Percentiles rank a stretch among this genome's conserved stretches.
Conservation (phyloP, 2,888 invertebrate species). For the Synanthedon myopaeformis region DNA sequence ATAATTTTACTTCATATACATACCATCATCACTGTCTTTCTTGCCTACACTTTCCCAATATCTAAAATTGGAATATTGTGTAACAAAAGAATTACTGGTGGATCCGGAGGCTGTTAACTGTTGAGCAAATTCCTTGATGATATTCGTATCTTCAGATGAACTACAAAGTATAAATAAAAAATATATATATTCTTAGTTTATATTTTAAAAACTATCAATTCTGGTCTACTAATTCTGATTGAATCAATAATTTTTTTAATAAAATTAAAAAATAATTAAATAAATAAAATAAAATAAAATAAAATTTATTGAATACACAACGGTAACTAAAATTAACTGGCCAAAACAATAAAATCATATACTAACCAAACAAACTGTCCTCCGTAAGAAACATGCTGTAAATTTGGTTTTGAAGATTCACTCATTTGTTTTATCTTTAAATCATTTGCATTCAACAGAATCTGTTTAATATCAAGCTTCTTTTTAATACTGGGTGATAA, state of each 20-base stretch:
- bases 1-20: neutral
- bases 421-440: conserved; percentile 37
- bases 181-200: neutral
- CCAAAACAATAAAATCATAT: neutral
- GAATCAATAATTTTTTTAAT: too few species aligned
- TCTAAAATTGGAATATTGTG: conserved; percentile 25
- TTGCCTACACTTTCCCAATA: conserved; percentile 38
- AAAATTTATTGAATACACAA: too few species aligned
- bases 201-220: too few species aligned
- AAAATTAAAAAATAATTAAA: too few species aligned
- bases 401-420: conserved; percentile 34
- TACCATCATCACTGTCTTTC: conserved; percentile 21
- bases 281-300: too few species aligned
- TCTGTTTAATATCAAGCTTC: conserved; percentile 25
- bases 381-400: conserved; percentile 35
- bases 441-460: conserved; percentile 26
- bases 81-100: neutral
- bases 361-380: conserved; percentile 50
- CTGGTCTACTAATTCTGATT: too few species aligned
- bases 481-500: conserved; percentile 27
- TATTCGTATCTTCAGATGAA: neutral
- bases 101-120: neutral
- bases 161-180: neutral
- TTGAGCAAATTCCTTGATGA: neutral
- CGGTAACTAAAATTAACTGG: too few species aligned